Base-by-base conservation (phyloP, 2,113 vertebrate species). In the Sinosuthora webbiana region DNA sequence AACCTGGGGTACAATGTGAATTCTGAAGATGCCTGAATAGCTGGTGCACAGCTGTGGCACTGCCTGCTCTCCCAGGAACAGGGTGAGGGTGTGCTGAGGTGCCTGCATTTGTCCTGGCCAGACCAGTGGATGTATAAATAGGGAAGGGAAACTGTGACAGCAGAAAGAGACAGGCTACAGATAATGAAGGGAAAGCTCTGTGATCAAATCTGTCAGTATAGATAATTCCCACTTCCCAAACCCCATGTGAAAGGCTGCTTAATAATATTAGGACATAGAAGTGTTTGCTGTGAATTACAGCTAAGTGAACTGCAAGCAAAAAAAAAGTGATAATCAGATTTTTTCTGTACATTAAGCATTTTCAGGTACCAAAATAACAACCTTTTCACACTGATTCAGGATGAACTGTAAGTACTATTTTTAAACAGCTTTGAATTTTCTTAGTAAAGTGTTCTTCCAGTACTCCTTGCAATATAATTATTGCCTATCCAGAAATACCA, bases 401-500 rank as follows among this genome's bases (percentile, higher is more conserved):
- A 74, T 67, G 76, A 76, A 33, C 52, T 0, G 1, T 81, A 87
- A 92, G 88, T 78, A 33, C 49, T 89, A 22, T 76, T 95, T 96
- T 95, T 6, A 3, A 92, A 53, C 39, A 87, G 37, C 53, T 89
- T 90, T 83, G 85, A 52, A 62, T 91, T 92, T 93, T 92, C 74
- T 76, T 53, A 71, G 52, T 69, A 73, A 94, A 89, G 55, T 88
- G 13, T 87, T 89, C 69, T 91, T 53, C 44, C 23, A 73, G 52
- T 57, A 28, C 65, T 83, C 8, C 57, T 91, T 85, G 65, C 52
- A 53, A 20, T 56, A 62, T 93, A 90, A 93, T 94, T 90, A 93
- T 71, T 90, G n/a, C 73, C 74, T 94, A 89, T 69, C 65, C 83
- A 93, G 77, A 57, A 95, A 79, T 74, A 91, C 65, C 74, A 94